Evolutionary conservation across 2,797 vertebrate species (phyloP), one percentile per base, ranked within the genome.

Genomic region (Xenops minutus): DNA sequence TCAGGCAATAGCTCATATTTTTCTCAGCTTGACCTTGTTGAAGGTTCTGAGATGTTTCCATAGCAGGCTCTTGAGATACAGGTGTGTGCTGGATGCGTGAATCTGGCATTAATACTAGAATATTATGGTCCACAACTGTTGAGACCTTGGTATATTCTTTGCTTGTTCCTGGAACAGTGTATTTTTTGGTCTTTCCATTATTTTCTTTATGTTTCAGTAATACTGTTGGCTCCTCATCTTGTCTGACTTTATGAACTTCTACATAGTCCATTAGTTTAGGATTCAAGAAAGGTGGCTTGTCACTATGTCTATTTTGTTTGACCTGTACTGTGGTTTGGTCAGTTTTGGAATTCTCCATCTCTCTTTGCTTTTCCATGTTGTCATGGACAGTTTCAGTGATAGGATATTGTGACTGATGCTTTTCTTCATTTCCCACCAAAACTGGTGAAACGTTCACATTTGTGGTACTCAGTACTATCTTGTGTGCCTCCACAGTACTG

Each of bases 141-240:
- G 98, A 98, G 73, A 99, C 98, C 94, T 98, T 99, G 64, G 99
- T 98, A 84, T 99, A 99, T 93, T 99, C 98, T 91, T 98, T 98
- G 56, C 56, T 97, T 37, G 73, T 68, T 95, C 96, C 91, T 23
- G 95, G 37, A 77, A 80, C 14, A 14, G 61, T 19, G 5, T 75
- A 27, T 79, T 94, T 98, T 93, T 97, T 93, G 0, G 41, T 76
- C 68, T 92, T 96, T 43, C 56, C 29, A 16, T 10, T 72, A 21
- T 71, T 95, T 80, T 96, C 96, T 67, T 97, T 97, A 10, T 92
- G 94, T 58, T 98, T 98, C 2, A 98, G 98, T 93, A 98, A 97
- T 58, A 99, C 97, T 26, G 99, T 92, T 67, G 99, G 96, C 9
- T 96, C 95, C 17, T 98, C 97, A 29, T 98, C 97, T 49, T 97